Conservation (phyloP, 2,797 vertebrate species). For the Tachyglossus aculeatus region DNA sequence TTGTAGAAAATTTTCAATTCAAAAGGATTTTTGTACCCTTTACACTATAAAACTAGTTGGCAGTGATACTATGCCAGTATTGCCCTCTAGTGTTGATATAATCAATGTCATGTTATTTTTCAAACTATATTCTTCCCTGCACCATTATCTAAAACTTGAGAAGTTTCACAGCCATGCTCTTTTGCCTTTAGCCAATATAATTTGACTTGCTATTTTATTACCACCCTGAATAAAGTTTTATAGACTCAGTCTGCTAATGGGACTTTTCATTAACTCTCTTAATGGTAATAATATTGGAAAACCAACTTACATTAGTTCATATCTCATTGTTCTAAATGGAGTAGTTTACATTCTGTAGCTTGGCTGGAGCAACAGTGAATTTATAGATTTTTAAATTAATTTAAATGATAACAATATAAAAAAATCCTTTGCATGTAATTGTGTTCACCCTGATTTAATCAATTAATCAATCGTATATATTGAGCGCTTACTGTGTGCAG, state of each 20-base stretch:
- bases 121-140: neutral
- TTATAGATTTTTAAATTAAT: neutral
- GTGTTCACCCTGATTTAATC: neutral
- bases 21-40: too few species aligned
- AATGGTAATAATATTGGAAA: neutral
- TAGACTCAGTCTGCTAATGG: neutral
- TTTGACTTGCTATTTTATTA: neutral
- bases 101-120: fast-evolving
- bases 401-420: conserved; percentile 1
- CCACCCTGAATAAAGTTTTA: neutral
- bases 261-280: neutral
- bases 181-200: neutral
- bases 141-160: neutral
- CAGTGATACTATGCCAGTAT: neutral
- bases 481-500: too few species aligned
- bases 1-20: too few species aligned
- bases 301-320: neutral
- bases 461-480: too few species aligned
- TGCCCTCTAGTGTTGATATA: conserved; percentile 55
- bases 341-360: neutral
- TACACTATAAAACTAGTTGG: neutral
- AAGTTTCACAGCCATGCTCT: neutral
- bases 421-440: conserved; percentile 5
- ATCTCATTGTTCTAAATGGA: neutral
- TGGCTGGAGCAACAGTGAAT: neutral